A percentile compares a stretch with the other conserved stretches of the same genome.
phyloP scores from a whole-genome alignment of 1,140 invertebrate species.

The Eurosta solidaginis region DNA sequence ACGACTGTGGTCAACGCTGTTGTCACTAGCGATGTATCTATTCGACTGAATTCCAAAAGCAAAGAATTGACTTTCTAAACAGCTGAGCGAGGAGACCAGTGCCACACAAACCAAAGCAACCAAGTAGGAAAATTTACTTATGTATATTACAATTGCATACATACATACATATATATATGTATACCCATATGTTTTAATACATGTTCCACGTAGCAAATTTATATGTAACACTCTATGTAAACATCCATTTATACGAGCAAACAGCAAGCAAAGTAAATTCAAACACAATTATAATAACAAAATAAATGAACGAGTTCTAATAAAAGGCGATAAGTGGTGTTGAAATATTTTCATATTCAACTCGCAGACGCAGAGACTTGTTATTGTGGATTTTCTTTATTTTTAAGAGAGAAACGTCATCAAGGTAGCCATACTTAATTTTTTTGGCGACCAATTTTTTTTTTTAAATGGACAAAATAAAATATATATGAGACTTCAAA shows the following conservation, averaged over 20 bases:
- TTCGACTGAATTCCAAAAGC: conserved; percentile 25
- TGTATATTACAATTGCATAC: neutral
- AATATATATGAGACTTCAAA: too few relatives aligned
- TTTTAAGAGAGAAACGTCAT: neutral
- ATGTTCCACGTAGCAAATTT: conserved; percentile 9
- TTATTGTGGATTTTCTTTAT: too few relatives aligned
- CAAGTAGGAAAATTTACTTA: conserved; percentile 21
- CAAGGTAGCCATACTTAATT: neutral
- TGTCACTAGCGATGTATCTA: conserved; percentile 8
- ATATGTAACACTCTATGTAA: neutral
- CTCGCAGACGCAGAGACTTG: neutral
- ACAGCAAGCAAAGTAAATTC: neutral
- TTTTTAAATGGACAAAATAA: too few relatives aligned
- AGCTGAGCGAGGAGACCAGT: conserved; percentile 24
- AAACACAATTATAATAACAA: conserved; percentile 23
- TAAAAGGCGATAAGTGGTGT: neutral
- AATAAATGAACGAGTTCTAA: neutral
- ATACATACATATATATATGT: neutral
- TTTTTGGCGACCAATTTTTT: too few relatives aligned
- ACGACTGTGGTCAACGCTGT: neutral
- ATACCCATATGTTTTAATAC: neutral
- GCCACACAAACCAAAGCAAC: too few relatives aligned
- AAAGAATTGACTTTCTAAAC: conserved; percentile 31
- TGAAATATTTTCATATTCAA: conserved; percentile 5
- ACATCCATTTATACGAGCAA: neutral